These are phyloP conservation scores for Amia ocellicauda DNA, from an alignment of 2,113 vertebrate species.

Conservation along the genomic window DNA sequence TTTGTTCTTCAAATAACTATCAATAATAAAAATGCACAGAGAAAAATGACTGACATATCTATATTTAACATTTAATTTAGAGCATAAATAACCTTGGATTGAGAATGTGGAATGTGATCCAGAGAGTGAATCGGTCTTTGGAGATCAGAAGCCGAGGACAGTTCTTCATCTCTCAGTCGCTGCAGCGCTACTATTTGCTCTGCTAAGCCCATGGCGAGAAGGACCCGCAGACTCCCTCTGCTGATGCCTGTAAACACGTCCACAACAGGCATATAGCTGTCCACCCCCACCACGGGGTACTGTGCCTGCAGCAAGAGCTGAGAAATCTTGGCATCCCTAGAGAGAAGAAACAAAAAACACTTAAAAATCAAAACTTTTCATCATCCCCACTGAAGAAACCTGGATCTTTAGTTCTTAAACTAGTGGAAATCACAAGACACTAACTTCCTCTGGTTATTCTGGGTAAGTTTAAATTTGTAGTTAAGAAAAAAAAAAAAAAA, in stretches of 20 bases:
- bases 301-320: slow-evolving; percentile 81
- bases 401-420: no score
- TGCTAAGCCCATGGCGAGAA: slow-evolving; percentile 84
- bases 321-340: slow-evolving; percentile 76
- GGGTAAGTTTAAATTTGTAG: no score
- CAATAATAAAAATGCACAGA: no score
- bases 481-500: no score
- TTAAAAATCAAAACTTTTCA: no score
- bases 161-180: slow-evolving; percentile 69
- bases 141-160: slow-evolving; percentile 22
- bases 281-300: slow-evolving; percentile 88
- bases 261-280: slow-evolving; percentile 79
- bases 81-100: slow-evolving; percentile 43
- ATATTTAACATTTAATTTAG: background rate
- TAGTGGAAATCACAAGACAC: no score
- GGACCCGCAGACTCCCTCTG: slow-evolving; percentile 76
- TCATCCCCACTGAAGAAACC: no score
- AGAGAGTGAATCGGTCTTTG: slow-evolving; percentile 69
- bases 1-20: no score
- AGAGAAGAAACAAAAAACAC: slow-evolving; percentile 9
- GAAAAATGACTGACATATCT: no score
- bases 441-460: no score
- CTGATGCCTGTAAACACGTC: slow-evolving; percentile 79
- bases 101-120: slow-evolving; percentile 56
- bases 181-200: slow-evolving; percentile 81